Percentiles rank a stretch among this genome's conserved stretches.
phyloP scores from a whole-genome alignment of 2,888 invertebrate species.

The Diplazon laetatorius region DNA sequence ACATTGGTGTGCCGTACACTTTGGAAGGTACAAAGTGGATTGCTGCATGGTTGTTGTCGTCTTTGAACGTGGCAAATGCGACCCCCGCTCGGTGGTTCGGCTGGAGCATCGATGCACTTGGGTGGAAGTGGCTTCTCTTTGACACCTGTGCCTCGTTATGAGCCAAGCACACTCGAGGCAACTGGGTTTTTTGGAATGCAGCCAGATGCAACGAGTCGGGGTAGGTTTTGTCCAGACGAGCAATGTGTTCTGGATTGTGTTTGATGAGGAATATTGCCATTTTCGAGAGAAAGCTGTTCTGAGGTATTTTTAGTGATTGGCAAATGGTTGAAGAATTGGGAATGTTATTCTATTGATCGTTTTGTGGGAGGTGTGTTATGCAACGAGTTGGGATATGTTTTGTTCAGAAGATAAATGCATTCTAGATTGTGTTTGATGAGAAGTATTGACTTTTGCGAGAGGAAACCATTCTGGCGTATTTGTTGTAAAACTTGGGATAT shows the following conservation, averaged over 20 bases:
- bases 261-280: neutral
- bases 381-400: too few relatives aligned
- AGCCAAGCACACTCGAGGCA: neutral
- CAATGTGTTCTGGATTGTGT: neutral
- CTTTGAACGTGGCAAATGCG: neutral
- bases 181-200: slow-evolving; percentile 18
- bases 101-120: neutral
- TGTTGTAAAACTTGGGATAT: too few relatives aligned
- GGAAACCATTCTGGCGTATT: too few relatives aligned
- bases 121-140: neutral
- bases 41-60: slow-evolving; percentile 58
- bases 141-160: slow-evolving; percentile 12
- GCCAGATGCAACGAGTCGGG: slow-evolving; percentile 10
- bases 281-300: neutral
- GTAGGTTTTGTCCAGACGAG: neutral
- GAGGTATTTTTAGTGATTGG: too few relatives aligned
- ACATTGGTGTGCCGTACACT: neutral
- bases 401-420: too few relatives aligned
- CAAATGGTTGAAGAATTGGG: too few relatives aligned
- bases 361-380: too few relatives aligned
- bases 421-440: too few relatives aligned
- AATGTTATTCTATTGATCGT: too few relatives aligned
- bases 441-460: too few relatives aligned
- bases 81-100: slow-evolving; percentile 6
- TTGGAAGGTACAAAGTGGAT: slow-evolving; percentile 71